Percentiles rank a stretch among this genome's conserved stretches.
Evolutionary conservation across 2,797 vertebrate genomes (phyloP).

Genomic region (Oreochromis grahami): DNA sequence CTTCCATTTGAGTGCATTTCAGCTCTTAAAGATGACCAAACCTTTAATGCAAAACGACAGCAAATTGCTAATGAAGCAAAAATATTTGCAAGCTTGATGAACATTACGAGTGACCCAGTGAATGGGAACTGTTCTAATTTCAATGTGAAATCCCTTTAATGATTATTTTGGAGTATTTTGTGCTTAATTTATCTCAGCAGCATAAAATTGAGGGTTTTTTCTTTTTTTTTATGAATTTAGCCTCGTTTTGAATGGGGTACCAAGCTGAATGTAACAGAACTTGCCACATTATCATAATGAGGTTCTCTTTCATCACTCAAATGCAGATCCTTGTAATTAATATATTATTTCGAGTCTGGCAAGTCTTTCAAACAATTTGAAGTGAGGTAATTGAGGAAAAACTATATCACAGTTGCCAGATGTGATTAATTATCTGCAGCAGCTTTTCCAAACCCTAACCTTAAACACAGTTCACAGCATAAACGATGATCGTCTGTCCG

Average conservation of each 20-base stretch:
- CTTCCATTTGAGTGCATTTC: conserved; percentile 21
- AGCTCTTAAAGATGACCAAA: conserved; percentile 40
- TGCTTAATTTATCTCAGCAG: conserved; percentile 66
- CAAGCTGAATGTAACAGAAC: conserved; percentile 60
- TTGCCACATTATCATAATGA: conserved; percentile 63
- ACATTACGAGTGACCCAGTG: conserved; percentile 55
- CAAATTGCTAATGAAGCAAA: conserved; percentile 69
- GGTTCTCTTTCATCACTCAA: conserved; percentile 51
- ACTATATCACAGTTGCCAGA: conserved; percentile 17
- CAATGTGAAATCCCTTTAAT: conserved; percentile 71
- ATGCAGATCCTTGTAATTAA: conserved; percentile 59
- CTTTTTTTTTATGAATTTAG: conserved; percentile 49
- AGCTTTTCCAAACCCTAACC: conserved; percentile 10
- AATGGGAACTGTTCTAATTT: conserved; percentile 61
- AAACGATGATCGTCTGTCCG: conserved; percentile 2
- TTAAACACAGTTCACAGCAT: conserved; percentile 11
- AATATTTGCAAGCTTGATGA: conserved; percentile 64
- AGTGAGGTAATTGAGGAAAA: conserved; percentile 6
- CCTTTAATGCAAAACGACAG: conserved; percentile 31
- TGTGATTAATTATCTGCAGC: conserved; percentile 27
- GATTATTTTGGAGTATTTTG: conserved; percentile 71
- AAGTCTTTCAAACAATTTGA: conserved; percentile 18
- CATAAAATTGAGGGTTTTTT: conserved; percentile 66
- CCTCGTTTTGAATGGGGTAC: conserved; percentile 47
- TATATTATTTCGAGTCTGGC: conserved; percentile 24